Evolutionary conservation across 2,797 vertebrate genomes (phyloP).

Genomic region (Pitangus sulphuratus): DNA sequence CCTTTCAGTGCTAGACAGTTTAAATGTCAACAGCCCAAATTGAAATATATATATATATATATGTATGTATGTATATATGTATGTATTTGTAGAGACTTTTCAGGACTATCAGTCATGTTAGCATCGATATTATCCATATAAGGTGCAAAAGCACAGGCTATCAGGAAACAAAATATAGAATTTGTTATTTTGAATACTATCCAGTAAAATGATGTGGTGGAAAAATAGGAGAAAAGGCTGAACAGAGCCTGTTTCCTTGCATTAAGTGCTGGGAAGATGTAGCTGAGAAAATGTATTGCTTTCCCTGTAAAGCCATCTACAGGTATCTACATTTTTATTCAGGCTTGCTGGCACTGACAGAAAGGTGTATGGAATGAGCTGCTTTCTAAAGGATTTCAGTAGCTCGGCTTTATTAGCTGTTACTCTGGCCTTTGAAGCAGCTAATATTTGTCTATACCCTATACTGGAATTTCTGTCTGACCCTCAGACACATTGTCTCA

Average conservation of each 20-base stretch:
- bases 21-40: background rate
- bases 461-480: background rate
- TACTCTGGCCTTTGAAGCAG: background rate
- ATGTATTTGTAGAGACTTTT: background rate
- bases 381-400: background rate
- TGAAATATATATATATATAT: background rate
- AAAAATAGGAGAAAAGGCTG: background rate
- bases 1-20: background rate
- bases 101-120: background rate
- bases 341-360: background rate
- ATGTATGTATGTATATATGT: background rate
- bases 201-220: background rate
- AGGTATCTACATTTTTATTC: background rate
- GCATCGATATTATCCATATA: background rate
- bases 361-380: background rate
- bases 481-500: background rate
- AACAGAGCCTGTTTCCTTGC: background rate
- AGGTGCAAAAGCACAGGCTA: background rate
- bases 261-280: background rate
- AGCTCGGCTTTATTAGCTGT: background rate
- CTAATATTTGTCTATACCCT: background rate
- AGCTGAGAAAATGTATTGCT: background rate
- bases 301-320: background rate
- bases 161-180: background rate
- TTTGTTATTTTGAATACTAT: background rate